phyloP scores from a whole-genome alignment of 2,888 invertebrate species.

The Helicoverpa assulta region DNA sequence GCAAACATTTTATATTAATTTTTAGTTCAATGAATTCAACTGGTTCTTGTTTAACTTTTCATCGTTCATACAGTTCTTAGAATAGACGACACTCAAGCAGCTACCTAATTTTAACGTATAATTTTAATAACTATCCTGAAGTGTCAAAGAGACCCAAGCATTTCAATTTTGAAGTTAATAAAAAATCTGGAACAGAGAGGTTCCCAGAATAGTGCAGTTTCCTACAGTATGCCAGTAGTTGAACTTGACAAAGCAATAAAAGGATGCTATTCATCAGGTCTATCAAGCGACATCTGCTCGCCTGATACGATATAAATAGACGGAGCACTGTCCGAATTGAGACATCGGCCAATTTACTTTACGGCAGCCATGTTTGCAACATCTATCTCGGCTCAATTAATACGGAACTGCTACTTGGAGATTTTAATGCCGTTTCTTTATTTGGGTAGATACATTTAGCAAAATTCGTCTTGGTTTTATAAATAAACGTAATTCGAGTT shows the following conservation, averaged over 20 bases:
- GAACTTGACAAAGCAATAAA: conserved; percentile 51
- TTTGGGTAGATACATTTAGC: not conserved
- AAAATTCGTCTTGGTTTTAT: not conserved
- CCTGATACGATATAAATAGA: conserved; percentile 66
- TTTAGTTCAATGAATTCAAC: not conserved
- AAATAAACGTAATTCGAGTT: not conserved
- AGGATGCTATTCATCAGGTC: conserved; percentile 56
- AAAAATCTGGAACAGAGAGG: conserved; percentile 23
- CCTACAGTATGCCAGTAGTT: conserved; percentile 23
- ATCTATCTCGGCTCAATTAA: conserved; percentile 60
- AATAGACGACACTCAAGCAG: not conserved
- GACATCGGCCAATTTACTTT: conserved; percentile 73
- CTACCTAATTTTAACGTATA: conserved; percentile 2
- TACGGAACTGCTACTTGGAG: conserved; percentile 44
- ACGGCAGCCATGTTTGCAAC: conserved; percentile 60
- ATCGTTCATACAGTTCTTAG: not conserved
- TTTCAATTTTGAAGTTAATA: conserved; percentile 37
- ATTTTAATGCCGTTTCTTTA: conserved; percentile 43
- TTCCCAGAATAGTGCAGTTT: conserved; percentile 1
- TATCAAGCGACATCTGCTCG: conserved; percentile 47
- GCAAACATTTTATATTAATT: not conserved
- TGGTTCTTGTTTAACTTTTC: not conserved
- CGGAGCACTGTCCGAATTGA: conserved; percentile 67
- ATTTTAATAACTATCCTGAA: conserved; percentile 14
- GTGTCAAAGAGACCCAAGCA: conserved; percentile 12